Conservation (phyloP, 2,113 vertebrate species). For the Dinomys branickii region DNA sequence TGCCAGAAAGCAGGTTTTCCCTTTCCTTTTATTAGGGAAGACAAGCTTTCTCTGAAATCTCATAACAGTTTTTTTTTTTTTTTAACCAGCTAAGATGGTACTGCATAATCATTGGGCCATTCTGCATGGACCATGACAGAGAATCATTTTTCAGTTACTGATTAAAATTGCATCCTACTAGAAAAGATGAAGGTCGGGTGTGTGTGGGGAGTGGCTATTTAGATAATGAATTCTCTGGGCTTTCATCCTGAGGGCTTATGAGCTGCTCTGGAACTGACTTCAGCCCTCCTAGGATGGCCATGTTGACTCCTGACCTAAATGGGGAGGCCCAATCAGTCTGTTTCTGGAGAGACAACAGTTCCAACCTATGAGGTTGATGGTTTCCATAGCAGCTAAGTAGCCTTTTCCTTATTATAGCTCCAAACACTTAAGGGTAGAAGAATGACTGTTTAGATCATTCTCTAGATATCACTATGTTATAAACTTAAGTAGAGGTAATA, state of each 20-base stretch:
- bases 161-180: neutral
- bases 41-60: too few relatives aligned
- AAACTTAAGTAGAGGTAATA: neutral
- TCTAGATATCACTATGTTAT: neutral
- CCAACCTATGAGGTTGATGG: fast-evolving
- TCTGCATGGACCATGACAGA: too few relatives aligned
- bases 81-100: too few relatives aligned
- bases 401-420: neutral
- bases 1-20: too few relatives aligned
- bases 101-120: too few relatives aligned
- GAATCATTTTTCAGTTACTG: too few relatives aligned
- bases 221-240: neutral
- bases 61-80: too few relatives aligned
- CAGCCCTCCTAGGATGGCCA: neutral
- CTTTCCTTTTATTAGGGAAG: too few relatives aligned
- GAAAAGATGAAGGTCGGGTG: neutral
- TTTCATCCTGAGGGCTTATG: neutral
- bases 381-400: neutral
- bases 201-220: neutral
- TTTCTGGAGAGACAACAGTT: neutral
- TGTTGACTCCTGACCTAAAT: neutral
- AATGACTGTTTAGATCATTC: neutral
- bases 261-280: neutral
- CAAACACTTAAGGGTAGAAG: neutral
- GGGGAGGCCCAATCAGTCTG: neutral